Conservation (phyloP, 1,140 invertebrate species). For the Formica selysi region DNA sequence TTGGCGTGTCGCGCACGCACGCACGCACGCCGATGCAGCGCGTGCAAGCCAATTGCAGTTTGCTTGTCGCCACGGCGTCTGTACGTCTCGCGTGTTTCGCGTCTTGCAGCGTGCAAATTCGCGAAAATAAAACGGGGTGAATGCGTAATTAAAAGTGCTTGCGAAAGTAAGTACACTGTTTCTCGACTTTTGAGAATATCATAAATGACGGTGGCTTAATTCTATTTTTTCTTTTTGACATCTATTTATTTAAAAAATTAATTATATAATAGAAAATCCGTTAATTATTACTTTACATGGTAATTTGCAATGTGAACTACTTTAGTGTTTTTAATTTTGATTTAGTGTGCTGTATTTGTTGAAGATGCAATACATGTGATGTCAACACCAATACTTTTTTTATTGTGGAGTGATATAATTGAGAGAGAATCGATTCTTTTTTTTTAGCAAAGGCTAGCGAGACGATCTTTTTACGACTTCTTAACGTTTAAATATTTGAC, state of each 20-base stretch:
- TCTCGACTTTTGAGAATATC: neutral
- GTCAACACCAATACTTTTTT: neutral
- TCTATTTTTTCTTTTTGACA: neutral
- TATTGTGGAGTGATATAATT: neutral
- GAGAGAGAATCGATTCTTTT: neutral
- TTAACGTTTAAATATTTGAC: neutral
- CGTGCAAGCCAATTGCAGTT: slow-evolving; percentile 48
- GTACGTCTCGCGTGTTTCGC: neutral
- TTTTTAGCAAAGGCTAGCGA: neutral
- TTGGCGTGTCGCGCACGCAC: slow-evolving; percentile 27
- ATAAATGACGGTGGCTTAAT: neutral
- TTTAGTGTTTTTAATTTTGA: neutral
- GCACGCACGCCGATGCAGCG: neutral
- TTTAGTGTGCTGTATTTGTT: neutral
- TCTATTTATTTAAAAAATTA: neutral
- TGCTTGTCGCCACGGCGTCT: slow-evolving; percentile 12
- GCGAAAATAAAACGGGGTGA: neutral
- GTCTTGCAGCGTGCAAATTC: neutral
- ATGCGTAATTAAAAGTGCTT: neutral
- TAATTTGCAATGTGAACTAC: neutral
- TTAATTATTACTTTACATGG: neutral
- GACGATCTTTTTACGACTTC: neutral
- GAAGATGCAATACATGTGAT: neutral
- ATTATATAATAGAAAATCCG: neutral
- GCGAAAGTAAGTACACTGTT: neutral